Evolutionary conservation across 1,140 invertebrate species (phyloP), one percentile per base, ranked within the genome.

Genomic region (Bathynomus jamesi): DNA sequence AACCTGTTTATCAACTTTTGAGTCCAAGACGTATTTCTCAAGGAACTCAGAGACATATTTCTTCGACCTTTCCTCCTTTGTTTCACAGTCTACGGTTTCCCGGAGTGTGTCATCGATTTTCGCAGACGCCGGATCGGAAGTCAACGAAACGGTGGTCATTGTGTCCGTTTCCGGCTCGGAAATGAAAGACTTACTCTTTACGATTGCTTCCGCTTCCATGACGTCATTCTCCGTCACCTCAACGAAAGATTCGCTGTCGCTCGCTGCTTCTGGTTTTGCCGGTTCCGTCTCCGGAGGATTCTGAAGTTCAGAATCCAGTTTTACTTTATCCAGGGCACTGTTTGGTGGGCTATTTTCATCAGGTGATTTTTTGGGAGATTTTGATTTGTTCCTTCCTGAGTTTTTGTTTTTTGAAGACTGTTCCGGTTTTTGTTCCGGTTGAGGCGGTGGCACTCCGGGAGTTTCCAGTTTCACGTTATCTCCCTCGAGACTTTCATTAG

Each of bases 21-120:
- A 87, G 78, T 89, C 87, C 79, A 87, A 81, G 3, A 88, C 86
- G 81, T 89, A 89, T 77, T 87, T 85, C 74, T 89, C 87, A 21
- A 88, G 79, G 80, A 89, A 88, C 64, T 86, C 86, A 8, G 87
- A 85, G 69, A 88, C 86, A 75, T 85, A 86, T 73, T 87, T 83
- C 68, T 70, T 68, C 4, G 75, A 77, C 4, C 72, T 61, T 46
- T 74, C 87, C 63, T 74, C 74, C 40, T 78, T 78, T 40, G 32
- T 40, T 8, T 40, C 7, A 17, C 17, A 8, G n/a, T 77, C 73
- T 40, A 8, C 32, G 7, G 17, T 8, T 8, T 7, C 32, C 32
- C 17, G 32, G 17, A 7, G 32, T 8, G 7, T 8, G 7, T 40
- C 32, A 40, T 40, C 32, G 7, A 40, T 40, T 17, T 40, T 40